Evolutionary conservation across 2,888 invertebrate genomes (phyloP).

Genomic region (Calameuta filiformis): DNA sequence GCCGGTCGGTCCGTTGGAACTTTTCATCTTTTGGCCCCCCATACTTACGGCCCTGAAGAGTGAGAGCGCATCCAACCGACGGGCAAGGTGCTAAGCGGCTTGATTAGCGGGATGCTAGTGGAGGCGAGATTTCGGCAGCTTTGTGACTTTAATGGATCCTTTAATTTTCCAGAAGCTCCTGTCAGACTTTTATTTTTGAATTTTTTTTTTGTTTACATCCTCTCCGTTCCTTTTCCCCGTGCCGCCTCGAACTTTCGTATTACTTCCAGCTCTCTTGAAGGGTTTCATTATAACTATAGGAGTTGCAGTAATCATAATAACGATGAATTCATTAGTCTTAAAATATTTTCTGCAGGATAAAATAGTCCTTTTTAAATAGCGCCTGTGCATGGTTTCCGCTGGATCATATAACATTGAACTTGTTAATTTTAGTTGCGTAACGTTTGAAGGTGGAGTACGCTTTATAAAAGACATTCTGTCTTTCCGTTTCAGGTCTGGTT

Average conservation of each 20-base stretch:
- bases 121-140: conserved; percentile 13
- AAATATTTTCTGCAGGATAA: too few species aligned
- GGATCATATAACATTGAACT: background rate
- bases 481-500: conserved; percentile 88
- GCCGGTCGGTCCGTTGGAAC: background rate
- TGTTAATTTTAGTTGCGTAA: background rate
- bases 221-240: background rate
- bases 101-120: conserved; percentile 39
- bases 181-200: background rate
- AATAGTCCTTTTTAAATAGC: background rate
- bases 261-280: background rate
- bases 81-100: conserved; percentile 47
- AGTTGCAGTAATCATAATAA: background rate
- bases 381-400: too few species aligned
- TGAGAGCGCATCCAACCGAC: background rate
- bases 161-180: background rate
- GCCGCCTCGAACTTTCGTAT: background rate
- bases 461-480: background rate
- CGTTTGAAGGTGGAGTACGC: background rate
- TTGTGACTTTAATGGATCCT: conserved; percentile 5
- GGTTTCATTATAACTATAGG: background rate
- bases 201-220: background rate
- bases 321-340: background rate
- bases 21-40: background rate
- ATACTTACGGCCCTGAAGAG: background rate